Base-by-base conservation (phyloP, 2,888 invertebrate species). In the Caenorhabditis uteleia region DNA sequence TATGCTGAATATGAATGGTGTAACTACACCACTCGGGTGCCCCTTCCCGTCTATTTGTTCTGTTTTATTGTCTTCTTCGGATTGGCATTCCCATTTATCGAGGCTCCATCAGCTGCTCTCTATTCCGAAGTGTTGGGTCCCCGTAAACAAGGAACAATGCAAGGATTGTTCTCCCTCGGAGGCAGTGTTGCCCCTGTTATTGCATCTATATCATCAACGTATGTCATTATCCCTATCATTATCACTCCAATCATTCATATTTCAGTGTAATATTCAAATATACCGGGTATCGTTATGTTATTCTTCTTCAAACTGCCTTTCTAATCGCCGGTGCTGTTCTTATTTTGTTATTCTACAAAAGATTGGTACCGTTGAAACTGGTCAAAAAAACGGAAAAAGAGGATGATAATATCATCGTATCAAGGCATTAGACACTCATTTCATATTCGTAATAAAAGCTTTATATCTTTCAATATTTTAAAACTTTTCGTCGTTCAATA, bases 81-180 rank as follows among this genome's bases (percentile, higher is more conserved):
- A 33, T 44, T 72, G 1, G 72, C 72, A 1, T 72, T 70, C 20
- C 72, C 72, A 3, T 69, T 65, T 29, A 59, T 70, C 21, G 69
- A 59, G 23, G 59, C 72, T 8, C 72, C 72, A 0, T 57, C 68
- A 0, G 66, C 64, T 1, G 51, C 69, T 4, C 42, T 72, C 2
- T 72, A 62, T 39, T 67, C 72, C 3, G 69, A 72, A 44, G 58
- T 72, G 50, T 26, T 72, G 16, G 72, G 72, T 4, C 69, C 69
- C 10, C 42, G 72, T 23, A 56, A 58, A 47, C 69, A 72, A 39
- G 67, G 61, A 38, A 67, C 43, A 25, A 68, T 68, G 68, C 64
- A 64, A 49, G 64, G 64, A 40, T 40, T 65, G 7, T 68, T 59
- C 51, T 58, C 62, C 14, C 25, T 60, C 10, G 58, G 58, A 16